Conservation (phyloP, 1,140 invertebrate genomes). For the Maniola jurtina region DNA sequence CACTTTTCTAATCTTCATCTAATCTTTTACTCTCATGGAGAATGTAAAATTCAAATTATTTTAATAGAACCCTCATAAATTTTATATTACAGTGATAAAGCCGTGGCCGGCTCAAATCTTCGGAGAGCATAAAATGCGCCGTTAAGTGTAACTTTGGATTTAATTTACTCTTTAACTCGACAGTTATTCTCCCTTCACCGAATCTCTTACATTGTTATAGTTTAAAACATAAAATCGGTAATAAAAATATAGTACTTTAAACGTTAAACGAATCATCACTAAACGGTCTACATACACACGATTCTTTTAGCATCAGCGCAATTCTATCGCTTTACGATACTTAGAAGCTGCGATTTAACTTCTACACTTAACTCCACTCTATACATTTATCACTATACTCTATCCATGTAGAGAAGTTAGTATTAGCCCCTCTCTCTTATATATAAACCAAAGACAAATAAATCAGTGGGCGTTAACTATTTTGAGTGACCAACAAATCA, state of each 20-base stretch:
- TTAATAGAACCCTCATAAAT: slow-evolving; percentile 2
- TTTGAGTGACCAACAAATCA: no score
- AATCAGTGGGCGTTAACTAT: no score
- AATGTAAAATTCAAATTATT: neutral
- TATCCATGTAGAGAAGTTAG: no score
- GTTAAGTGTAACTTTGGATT: slow-evolving; percentile 9
- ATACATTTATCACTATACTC: no score
- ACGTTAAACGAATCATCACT: slow-evolving; percentile 8
- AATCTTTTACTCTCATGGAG: neutral
- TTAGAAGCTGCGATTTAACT: no score
- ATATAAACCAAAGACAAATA: no score
- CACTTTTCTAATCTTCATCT: neutral
- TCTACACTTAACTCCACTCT: no score
- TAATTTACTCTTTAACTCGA: slow-evolving; percentile 7
- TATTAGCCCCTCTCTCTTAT: no score
- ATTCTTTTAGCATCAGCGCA: neutral
- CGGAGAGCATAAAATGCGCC: slow-evolving; percentile 4
- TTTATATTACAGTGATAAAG: slow-evolving; percentile 11
- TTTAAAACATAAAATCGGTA: slow-evolving; percentile 14
- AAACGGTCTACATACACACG: neutral
- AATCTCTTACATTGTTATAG: slow-evolving; percentile 19
- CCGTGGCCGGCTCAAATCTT: slow-evolving; percentile 2
- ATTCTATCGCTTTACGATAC: no score
- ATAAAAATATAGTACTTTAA: slow-evolving; percentile 12
- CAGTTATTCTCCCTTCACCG: slow-evolving; percentile 1